Percentiles rank a stretch among this genome's conserved stretches.
Evolutionary conservation across 2,888 invertebrate species (phyloP).

Genomic region (Norana najaformis): DNA sequence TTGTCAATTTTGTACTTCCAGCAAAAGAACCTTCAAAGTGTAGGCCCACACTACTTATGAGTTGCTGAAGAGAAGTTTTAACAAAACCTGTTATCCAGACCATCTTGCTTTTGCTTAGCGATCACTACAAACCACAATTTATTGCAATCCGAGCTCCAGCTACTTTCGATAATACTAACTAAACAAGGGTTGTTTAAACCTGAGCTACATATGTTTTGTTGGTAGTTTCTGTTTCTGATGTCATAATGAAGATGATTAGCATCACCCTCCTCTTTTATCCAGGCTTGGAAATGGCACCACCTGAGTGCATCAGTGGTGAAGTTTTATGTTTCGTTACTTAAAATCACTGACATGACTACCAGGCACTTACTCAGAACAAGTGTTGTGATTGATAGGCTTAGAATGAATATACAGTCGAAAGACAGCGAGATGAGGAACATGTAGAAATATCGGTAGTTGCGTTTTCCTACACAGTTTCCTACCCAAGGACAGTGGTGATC

Average conservation of each 20-base stretch:
- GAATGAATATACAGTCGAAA: slow-evolving; percentile 94
- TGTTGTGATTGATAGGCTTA: slow-evolving; percentile 94
- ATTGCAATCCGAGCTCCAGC: too few species aligned
- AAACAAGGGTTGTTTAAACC: not conserved
- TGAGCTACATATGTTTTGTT: not conserved
- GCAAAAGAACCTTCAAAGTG: not conserved
- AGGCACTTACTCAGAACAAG: slow-evolving; percentile 83
- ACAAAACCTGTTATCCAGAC: not conserved
- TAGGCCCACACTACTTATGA: too few species aligned
- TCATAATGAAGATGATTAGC: too few species aligned
- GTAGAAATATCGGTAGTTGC: slow-evolving; percentile 99
- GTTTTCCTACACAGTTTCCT: slow-evolving; percentile 96
- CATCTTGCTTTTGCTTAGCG: not conserved
- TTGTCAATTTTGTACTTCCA: too few species aligned
- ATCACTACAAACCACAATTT: not conserved
- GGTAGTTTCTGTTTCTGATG: too few species aligned
- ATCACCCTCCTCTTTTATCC: too few species aligned
- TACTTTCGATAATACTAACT: not conserved
- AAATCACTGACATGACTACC: not conserved
- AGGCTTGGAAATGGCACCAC: too few species aligned
- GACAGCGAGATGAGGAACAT: slow-evolving; percentile 96
- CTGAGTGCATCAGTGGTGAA: too few species aligned
- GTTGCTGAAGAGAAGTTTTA: not conserved
- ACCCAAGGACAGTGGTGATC: slow-evolving; percentile 78
- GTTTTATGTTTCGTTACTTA: not conserved